Conservation (phyloP, 2,113 vertebrate genomes). For the Rhodinocichla rosea region DNA sequence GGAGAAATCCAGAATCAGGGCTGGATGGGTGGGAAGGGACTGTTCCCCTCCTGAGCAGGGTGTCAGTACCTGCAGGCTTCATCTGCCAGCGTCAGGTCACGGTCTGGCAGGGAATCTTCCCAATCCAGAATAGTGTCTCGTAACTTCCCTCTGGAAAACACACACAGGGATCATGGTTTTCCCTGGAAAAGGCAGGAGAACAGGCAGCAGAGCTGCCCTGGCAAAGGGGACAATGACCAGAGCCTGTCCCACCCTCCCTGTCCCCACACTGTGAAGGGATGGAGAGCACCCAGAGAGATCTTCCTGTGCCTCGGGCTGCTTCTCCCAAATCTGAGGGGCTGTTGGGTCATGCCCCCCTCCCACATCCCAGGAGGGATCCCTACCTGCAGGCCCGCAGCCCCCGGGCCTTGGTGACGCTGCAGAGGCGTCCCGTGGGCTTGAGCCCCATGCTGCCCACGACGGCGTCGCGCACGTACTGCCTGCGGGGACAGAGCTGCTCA, state of each 20-base stretch:
- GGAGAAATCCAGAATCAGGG: not conserved
- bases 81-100: constrained; percentile 86
- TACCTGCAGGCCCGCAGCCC: constrained; percentile 91
- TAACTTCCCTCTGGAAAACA: constrained; percentile 83
- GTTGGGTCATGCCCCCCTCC: fast-evolving
- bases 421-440: constrained; percentile 89
- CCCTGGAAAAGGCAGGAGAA: not conserved
- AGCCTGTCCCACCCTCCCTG: not conserved
- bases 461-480: constrained; percentile 90
- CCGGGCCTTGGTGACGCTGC: constrained; percentile 86
- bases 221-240: not conserved
- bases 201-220: not conserved
- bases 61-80: constrained; percentile 87
- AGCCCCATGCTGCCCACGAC: constrained; percentile 96
- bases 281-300: not conserved
- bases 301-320: not conserved
- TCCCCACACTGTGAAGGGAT: not conserved
- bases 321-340: fast-evolving
- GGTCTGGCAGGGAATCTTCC: constrained; percentile 91
- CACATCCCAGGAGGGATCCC: fast-evolving
- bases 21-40: not conserved
- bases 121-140: constrained; percentile 95
- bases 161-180: not conserved
- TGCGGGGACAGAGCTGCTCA: not conserved
- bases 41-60: not conserved